Evolutionary conservation across 2,113 vertebrate genomes (phyloP).

Genomic region (Puntigrus tetrazona): DNA sequence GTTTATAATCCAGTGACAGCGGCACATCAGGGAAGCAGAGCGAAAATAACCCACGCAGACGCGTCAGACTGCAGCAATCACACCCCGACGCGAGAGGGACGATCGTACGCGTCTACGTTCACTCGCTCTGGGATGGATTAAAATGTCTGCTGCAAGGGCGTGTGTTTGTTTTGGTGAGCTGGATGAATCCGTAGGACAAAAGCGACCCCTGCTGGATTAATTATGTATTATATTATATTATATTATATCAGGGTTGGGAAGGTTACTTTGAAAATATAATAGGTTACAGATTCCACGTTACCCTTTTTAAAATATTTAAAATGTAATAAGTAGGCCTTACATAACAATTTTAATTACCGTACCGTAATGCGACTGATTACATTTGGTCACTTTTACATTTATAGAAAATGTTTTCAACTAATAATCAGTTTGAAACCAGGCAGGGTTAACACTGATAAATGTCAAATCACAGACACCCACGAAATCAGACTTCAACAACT

Average conservation of each 20-base stretch:
- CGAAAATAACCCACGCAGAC: slow-evolving; percentile 47
- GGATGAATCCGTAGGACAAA: not conserved
- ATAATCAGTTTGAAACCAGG: not conserved
- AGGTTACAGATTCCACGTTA: too few species aligned
- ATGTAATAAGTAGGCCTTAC: too few species aligned
- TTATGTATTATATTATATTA: not conserved
- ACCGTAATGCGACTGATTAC: too few species aligned
- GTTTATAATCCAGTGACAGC: slow-evolving; percentile 41
- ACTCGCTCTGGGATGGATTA: slow-evolving; percentile 56
- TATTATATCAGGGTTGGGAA: not conserved
- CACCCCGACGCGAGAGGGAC: slow-evolving; percentile 13
- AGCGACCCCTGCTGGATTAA: slow-evolving; percentile 36
- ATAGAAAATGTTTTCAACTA: too few species aligned
- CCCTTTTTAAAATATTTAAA: too few species aligned
- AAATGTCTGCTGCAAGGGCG: slow-evolving; percentile 35
- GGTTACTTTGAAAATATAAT: too few species aligned
- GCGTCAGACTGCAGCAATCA: slow-evolving; percentile 50
- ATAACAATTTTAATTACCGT: too few species aligned
- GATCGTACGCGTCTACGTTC: not conserved
- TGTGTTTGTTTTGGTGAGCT: slow-evolving; percentile 46
- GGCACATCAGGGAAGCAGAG: slow-evolving; percentile 44
- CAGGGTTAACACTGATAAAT: too few species aligned
- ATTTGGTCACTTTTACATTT: too few species aligned
- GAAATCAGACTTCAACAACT: too few species aligned
- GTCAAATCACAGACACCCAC: too few species aligned